Conservation (phyloP, 2,797 vertebrate species). For the Hoplostethus mediterraneus region DNA sequence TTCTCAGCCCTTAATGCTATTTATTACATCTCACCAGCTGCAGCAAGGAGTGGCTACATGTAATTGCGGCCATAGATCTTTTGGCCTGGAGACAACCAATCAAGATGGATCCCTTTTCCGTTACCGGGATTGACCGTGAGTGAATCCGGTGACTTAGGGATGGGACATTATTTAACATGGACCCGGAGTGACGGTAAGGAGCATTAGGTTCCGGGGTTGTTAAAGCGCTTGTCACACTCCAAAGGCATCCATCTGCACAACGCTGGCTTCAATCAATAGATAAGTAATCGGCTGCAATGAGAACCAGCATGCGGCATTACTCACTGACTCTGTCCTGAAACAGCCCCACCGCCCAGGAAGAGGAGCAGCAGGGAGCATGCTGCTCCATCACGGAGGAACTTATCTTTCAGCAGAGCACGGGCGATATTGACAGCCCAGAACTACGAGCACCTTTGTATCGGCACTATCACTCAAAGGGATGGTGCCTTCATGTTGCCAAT, state of each 20-base stretch:
- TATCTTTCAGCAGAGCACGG: slow-evolving; percentile 72
- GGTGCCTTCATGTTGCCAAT: slow-evolving; percentile 59
- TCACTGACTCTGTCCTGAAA: slow-evolving; percentile 73
- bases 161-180: slow-evolving; percentile 84
- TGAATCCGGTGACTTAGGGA: slow-evolving; percentile 79
- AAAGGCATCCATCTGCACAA: slow-evolving; percentile 84
- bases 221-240: slow-evolving; percentile 83
- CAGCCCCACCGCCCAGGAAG: slow-evolving; percentile 64
- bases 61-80: slow-evolving; percentile 85
- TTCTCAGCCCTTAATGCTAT: slow-evolving; percentile 79
- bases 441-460: slow-evolving; percentile 67
- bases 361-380: slow-evolving; percentile 49
- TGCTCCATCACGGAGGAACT: slow-evolving; percentile 68
- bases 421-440: slow-evolving; percentile 67
- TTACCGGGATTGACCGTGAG: slow-evolving; percentile 68
- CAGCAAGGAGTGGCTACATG: slow-evolving; percentile 74
- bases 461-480: slow-evolving; percentile 55
- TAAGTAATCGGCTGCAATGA: slow-evolving; percentile 86
- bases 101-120: slow-evolving; percentile 80
- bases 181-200: slow-evolving; percentile 80
- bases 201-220: slow-evolving; percentile 82
- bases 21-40: slow-evolving; percentile 81
- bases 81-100: slow-evolving; percentile 80
- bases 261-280: slow-evolving; percentile 85
- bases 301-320: slow-evolving; percentile 79